These are phyloP conservation scores for Gymnocheta viridis DNA, from an alignment of 2,888 invertebrate genomes.

Conservation along the genomic window DNA sequence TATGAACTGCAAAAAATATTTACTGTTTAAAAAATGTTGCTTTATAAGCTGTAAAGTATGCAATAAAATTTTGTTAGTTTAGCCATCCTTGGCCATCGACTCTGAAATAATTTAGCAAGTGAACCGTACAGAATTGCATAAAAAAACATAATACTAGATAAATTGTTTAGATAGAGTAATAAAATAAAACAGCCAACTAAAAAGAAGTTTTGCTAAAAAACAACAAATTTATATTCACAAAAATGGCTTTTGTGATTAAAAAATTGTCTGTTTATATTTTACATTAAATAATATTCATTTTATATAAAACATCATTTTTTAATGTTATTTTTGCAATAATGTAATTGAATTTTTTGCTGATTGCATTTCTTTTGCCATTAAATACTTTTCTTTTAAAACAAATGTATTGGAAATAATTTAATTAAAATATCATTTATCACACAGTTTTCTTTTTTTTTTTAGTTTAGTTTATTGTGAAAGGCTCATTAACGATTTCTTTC, in stretches of 20 bases:
- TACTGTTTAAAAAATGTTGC: conserved; percentile 12
- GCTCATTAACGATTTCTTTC: background rate
- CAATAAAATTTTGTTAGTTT: background rate
- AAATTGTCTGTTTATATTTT: too few species aligned
- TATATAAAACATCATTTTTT: too few species aligned
- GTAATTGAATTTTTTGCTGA: background rate
- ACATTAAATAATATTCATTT: too few species aligned
- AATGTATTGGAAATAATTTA: conserved; percentile 43
- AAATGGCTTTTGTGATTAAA: too few species aligned
- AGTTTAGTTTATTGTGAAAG: conserved; percentile 9
- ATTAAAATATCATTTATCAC: conserved; percentile 39
- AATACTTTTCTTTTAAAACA: conserved; percentile 9
- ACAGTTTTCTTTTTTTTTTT: too few species aligned
- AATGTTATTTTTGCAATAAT: background rate
- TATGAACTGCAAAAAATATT: conserved; percentile 5
- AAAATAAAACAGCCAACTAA: background rate
- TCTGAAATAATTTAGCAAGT: background rate
- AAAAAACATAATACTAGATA: background rate
- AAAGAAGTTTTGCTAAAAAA: too few species aligned
- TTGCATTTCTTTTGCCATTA: background rate
- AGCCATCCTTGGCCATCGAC: background rate
- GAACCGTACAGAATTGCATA: background rate
- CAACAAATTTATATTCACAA: too few species aligned
- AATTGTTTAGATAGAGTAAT: background rate
- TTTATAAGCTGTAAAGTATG: conserved; percentile 39